Conservation (phyloP, 2,888 invertebrate genomes). For the Cephus runcator region DNA sequence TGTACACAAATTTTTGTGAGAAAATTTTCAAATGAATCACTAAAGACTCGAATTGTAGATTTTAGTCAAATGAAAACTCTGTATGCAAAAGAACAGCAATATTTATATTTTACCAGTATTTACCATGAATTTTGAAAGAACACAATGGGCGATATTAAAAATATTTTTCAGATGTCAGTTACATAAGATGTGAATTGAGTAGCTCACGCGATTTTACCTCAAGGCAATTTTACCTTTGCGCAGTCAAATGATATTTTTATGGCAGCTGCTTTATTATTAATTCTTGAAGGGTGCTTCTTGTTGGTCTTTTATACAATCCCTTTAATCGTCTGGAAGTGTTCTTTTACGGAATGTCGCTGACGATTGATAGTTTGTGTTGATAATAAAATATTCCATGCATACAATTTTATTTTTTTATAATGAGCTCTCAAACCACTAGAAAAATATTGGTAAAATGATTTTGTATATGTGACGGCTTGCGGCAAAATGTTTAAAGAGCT, state of each 20-base stretch:
- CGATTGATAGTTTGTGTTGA: not conserved
- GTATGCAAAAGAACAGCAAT: not conserved
- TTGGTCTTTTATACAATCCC: not conserved
- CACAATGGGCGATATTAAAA: not conserved
- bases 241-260: not conserved
- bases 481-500: not conserved
- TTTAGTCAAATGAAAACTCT: not conserved
- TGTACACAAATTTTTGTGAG: not conserved
- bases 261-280: not conserved
- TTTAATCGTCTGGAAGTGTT: not conserved
- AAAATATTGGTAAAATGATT: not conserved
- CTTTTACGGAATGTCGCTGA: not conserved
- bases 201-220: not conserved
- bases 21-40: not conserved
- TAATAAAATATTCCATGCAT: not conserved
- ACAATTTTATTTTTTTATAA: not conserved
- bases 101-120: not conserved
- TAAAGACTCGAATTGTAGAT: not conserved
- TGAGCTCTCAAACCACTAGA: not conserved
- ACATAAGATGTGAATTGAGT: not conserved
- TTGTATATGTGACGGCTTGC: not conserved
- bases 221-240: not conserved
- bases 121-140: not conserved
- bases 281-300: not conserved
- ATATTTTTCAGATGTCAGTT: not conserved